Evolutionary conservation across 2,888 invertebrate species (phyloP).

Genomic region (Chydorus sphaericus): DNA sequence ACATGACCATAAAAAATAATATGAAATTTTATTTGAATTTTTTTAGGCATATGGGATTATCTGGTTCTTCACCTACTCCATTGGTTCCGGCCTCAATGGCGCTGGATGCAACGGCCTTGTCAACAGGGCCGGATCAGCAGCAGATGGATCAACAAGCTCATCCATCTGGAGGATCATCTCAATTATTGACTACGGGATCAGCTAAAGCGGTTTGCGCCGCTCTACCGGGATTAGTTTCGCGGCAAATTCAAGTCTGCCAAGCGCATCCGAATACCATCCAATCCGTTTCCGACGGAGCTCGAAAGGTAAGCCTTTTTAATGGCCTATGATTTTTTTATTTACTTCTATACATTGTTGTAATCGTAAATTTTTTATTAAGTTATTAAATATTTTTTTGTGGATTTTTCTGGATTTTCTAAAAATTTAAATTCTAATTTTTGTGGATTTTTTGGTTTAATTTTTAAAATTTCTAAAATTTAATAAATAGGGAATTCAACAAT

Average conservation of each 20-base stretch:
- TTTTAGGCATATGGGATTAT: slow-evolving; percentile 27
- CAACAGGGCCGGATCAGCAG: slow-evolving; percentile 16
- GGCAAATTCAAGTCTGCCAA: slow-evolving; percentile 33
- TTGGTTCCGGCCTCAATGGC: slow-evolving; percentile 11
- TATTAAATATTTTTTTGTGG: not conserved
- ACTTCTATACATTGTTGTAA: not conserved
- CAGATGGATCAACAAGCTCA: slow-evolving; percentile 4
- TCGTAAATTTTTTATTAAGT: not conserved
- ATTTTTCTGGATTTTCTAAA: not conserved
- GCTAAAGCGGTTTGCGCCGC: slow-evolving; percentile 25
- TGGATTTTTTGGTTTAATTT: not conserved
- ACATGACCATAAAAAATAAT: too few relatives aligned
- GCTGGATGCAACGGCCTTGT: slow-evolving; percentile 17
- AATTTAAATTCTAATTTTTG: not conserved
- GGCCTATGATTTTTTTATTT: too few relatives aligned
- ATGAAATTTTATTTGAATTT: too few relatives aligned
- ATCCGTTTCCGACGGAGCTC: slow-evolving; percentile 37
- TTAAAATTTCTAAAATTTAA: too few relatives aligned
- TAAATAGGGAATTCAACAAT: slow-evolving; percentile 38
- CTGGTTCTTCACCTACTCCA: slow-evolving; percentile 25
- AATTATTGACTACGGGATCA: slow-evolving; percentile 10
- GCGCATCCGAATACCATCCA: slow-evolving; percentile 36
- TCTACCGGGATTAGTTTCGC: slow-evolving; percentile 26
- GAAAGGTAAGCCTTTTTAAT: slow-evolving; percentile 19
- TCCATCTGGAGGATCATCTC: not conserved